Percentiles rank a stretch among this genome's conserved stretches.
These are phyloP conservation scores for Achlya flavicornis DNA, from an alignment of 2,888 invertebrate species.

Conservation along the genomic window DNA sequence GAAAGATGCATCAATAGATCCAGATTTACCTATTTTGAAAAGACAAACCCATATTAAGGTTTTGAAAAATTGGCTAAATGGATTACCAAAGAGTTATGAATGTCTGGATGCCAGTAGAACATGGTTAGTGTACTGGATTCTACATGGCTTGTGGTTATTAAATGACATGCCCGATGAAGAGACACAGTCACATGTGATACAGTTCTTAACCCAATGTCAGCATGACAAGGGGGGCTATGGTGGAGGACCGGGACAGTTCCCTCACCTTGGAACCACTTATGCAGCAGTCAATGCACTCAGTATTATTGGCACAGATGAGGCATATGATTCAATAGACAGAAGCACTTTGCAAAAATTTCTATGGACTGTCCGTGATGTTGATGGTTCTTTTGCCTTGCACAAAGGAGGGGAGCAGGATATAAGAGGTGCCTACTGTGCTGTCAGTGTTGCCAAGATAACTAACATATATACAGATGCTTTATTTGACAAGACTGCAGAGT, in stretches of 20 bases:
- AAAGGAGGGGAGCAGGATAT: conserved; percentile 96
- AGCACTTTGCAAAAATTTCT: conserved; percentile 90
- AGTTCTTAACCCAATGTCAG: conserved; percentile 86
- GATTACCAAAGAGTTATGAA: conserved; percentile 89
- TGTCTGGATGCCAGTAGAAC: conserved; percentile 97
- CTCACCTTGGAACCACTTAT: conserved; percentile 98
- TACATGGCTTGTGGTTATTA: conserved; percentile 92
- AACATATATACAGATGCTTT: conserved; percentile 90
- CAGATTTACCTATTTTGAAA: conserved; percentile 84
- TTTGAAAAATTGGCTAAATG: conserved; percentile 87
- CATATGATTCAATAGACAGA: conserved; percentile 94
- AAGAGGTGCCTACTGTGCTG: conserved; percentile 98
- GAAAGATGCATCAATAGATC: conserved; percentile 70
- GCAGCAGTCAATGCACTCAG: conserved; percentile 97
- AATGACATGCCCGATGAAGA: conserved; percentile 76
- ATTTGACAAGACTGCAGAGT: conserved; percentile 94
- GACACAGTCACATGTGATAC: conserved; percentile 65
- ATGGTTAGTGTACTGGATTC: conserved; percentile 98
- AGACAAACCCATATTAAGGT: conserved; percentile 86
- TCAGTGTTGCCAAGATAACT: conserved; percentile 94
- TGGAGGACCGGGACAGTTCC: conserved; percentile 96
- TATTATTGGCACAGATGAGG: conserved; percentile 94
- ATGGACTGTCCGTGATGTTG: conserved; percentile 88
- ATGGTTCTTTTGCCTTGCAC: conserved; percentile 97
- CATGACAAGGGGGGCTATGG: conserved; percentile 93